These are phyloP conservation scores for Drosophila longiperda DNA, from an alignment of 2,888 invertebrate species.

Conservation along the genomic window DNA sequence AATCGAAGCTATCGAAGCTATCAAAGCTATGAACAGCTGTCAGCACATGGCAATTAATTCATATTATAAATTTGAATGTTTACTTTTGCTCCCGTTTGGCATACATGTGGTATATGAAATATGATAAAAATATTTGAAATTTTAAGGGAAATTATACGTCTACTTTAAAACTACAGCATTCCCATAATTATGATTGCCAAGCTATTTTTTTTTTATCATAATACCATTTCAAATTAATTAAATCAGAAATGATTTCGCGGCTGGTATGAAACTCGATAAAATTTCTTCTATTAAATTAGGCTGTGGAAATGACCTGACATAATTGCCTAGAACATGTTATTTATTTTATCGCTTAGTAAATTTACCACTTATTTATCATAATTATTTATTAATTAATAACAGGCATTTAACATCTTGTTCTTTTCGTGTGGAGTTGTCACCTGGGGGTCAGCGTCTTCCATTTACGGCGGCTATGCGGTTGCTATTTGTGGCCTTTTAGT, in stretches of 20 bases:
- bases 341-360: neutral
- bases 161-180: neutral
- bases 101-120: conserved; percentile 40
- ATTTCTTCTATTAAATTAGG: neutral
- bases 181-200: neutral
- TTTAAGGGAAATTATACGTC: neutral
- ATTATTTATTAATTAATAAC: neutral
- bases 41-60: conserved; percentile 38
- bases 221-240: neutral
- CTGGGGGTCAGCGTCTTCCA: conserved; percentile 75
- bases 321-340: neutral
- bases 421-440: conserved; percentile 79
- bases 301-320: neutral
- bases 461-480: conserved; percentile 72
- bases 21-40: conserved; percentile 33
- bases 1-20: neutral
- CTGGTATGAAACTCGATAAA: neutral
- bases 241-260: neutral
- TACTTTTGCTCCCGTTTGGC: conserved; percentile 37
- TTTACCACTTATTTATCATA: neutral
- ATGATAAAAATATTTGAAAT: conserved; percentile 16
- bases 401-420: conserved; percentile 72
- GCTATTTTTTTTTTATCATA: conserved; percentile 17
- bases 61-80: conserved; percentile 31
- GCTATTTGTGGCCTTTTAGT: conserved; percentile 66